A percentile compares a stretch with the other conserved stretches of the same genome.
phyloP scores from a whole-genome alignment of 2,113 vertebrate genomes.

The Clarias magur region DNA sequence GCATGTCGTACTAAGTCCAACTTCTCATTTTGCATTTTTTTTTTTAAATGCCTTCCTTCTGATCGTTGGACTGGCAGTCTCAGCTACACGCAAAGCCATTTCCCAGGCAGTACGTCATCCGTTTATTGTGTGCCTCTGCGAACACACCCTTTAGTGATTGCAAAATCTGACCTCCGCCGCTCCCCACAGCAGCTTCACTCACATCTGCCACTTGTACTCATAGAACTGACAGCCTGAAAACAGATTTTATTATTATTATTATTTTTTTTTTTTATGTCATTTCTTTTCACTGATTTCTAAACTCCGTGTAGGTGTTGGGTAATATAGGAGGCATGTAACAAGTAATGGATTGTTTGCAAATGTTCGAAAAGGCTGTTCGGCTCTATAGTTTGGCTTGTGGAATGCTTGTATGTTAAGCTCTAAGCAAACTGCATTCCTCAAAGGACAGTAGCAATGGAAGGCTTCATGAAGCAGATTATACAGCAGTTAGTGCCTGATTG shows the following conservation, averaged over 20 bases:
- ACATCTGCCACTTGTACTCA: conserved; percentile 47
- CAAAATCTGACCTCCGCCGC: conserved; percentile 60
- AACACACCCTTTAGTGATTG: conserved; percentile 63
- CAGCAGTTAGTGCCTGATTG: too few relatives aligned
- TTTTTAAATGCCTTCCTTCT: conserved; percentile 22
- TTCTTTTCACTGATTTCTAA: conserved; percentile 16
- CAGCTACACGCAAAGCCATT: conserved; percentile 57
- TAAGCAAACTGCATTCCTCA: neutral
- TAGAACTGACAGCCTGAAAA: conserved; percentile 33
- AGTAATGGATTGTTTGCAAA: neutral
- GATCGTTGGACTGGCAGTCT: conserved; percentile 30
- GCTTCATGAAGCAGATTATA: neutral
- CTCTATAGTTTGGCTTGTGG: neutral
- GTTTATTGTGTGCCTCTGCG: conserved; percentile 55
- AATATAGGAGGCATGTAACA: conserved; percentile 14
- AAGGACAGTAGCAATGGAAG: too few relatives aligned
- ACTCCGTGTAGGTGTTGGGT: neutral
- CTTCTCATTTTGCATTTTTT: conserved; percentile 3
- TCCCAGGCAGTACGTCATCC: conserved; percentile 68
- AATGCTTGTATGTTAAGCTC: neutral
- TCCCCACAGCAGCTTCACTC: conserved; percentile 39
- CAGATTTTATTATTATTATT: conserved; percentile 2
- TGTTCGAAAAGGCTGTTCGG: neutral
- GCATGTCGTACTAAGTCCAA: conserved; percentile 10
- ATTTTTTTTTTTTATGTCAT: neutral